Evolutionary conservation across 2,113 vertebrate genomes (phyloP).

Genomic region (Lophius piscatorius): DNA sequence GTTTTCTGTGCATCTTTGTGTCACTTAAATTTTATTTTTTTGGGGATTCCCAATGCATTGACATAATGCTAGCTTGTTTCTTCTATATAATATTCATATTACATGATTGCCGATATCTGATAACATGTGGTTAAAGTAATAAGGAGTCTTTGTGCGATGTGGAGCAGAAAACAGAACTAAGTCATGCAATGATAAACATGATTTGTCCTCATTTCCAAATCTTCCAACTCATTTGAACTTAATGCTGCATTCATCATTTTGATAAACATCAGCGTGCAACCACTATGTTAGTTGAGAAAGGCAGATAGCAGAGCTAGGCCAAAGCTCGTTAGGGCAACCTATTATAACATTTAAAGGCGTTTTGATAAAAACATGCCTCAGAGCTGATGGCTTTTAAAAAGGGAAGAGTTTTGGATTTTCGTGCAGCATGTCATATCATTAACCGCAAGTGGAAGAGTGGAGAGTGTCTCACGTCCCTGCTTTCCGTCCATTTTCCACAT

Average conservation of each 20-base stretch:
- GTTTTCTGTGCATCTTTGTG: conserved; percentile 5
- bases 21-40: conserved; percentile 30
- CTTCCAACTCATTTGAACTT: conserved; percentile 81
- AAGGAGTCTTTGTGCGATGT: conserved; percentile 69
- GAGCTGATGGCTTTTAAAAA: conserved; percentile 71
- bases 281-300: conserved; percentile 57
- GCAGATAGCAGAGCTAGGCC: conserved; percentile 46
- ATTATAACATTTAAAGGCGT: conserved; percentile 72
- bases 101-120: conserved; percentile 52
- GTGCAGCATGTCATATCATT: conserved; percentile 73
- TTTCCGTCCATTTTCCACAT: conserved; percentile 76
- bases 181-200: conserved; percentile 64
- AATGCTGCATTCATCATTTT: conserved; percentile 77
- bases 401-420: conserved; percentile 63
- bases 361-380: conserved; percentile 75
- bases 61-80: conserved; percentile 28
- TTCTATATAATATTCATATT: conserved; percentile 64
- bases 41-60: conserved; percentile 49
- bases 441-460: conserved; percentile 58
- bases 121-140: conserved; percentile 76
- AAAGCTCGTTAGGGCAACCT: conserved; percentile 73
- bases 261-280: conserved; percentile 73
- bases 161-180: conserved; percentile 74
- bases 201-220: conserved; percentile 56
- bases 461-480: conserved; percentile 69